These are phyloP conservation scores for Pristionchus mayeri DNA, from an alignment of 2,888 invertebrate genomes.

Conservation along the genomic window DNA sequence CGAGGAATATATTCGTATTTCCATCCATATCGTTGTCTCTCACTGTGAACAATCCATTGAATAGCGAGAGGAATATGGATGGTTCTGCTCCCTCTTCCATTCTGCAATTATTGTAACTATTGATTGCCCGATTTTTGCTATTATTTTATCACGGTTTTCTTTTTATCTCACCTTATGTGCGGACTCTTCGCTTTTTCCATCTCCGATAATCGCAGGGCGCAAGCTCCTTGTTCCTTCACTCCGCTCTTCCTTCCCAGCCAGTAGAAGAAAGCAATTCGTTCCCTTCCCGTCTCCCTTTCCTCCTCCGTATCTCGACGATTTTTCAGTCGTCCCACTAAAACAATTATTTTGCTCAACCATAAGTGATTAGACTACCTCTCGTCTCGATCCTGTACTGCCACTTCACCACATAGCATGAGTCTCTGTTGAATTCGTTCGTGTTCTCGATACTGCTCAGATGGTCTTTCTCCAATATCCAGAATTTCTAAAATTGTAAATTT, in stretches of 20 bases:
- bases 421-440: slow-evolving; percentile 56
- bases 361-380: slow-evolving; percentile 51
- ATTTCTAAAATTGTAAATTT: background rate
- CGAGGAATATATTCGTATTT: background rate
- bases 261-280: slow-evolving; percentile 69
- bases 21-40: background rate
- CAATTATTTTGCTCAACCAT: background rate
- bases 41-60: slow-evolving; percentile 50
- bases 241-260: slow-evolving; percentile 66
- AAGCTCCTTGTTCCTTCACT: slow-evolving; percentile 64
- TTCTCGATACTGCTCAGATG: slow-evolving; percentile 56
- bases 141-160: background rate
- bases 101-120: background rate
- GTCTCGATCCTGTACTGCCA: slow-evolving; percentile 71
- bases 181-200: slow-evolving; percentile 64
- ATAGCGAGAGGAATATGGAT: slow-evolving; percentile 60
- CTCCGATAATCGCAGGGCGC: slow-evolving; percentile 68
- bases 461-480: slow-evolving; percentile 64
- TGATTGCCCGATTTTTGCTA: background rate
- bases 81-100: slow-evolving; percentile 53
- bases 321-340: background rate
- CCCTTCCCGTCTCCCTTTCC: slow-evolving; percentile 68
- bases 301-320: slow-evolving; percentile 49
- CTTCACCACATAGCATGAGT: slow-evolving; percentile 68
- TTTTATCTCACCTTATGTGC: slow-evolving; percentile 35